Evolutionary conservation across 2,888 invertebrate genomes (phyloP).

Genomic region (Metallyticus violacea): DNA sequence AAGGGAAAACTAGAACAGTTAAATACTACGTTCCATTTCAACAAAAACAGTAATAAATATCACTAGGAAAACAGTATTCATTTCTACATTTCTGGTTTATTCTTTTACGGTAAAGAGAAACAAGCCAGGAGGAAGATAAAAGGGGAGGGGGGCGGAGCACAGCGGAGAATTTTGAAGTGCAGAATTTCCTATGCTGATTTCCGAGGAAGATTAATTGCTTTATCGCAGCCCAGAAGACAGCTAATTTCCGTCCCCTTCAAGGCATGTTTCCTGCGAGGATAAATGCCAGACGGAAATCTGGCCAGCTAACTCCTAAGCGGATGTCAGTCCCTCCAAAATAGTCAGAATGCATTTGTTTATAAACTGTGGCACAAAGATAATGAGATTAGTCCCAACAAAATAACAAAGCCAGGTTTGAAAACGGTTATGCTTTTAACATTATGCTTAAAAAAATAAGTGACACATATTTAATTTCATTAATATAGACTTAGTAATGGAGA

Average conservation of each 20-base stretch:
- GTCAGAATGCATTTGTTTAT: background rate
- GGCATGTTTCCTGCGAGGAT: background rate
- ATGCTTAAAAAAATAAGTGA: too few relatives aligned
- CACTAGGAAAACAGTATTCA: too few relatives aligned
- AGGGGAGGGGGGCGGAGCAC: background rate
- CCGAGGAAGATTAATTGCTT: background rate
- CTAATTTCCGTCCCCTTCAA: background rate
- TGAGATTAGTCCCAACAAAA: background rate
- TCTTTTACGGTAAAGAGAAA: background rate
- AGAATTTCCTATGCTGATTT: background rate
- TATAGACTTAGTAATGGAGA: too few relatives aligned
- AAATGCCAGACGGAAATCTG: background rate
- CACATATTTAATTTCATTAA: too few relatives aligned
- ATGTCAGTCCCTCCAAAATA: background rate
- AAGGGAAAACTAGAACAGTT: too few relatives aligned
- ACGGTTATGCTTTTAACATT: too few relatives aligned
- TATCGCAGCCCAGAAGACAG: background rate
- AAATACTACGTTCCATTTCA: too few relatives aligned
- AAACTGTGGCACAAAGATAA: background rate
- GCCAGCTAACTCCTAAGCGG: background rate
- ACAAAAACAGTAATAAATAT: too few relatives aligned
- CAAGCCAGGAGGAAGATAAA: too few relatives aligned
- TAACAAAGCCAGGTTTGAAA: background rate
- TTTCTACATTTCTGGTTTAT: too few relatives aligned
- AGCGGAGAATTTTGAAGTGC: background rate